phyloP scores from a whole-genome alignment of 2,888 invertebrate species.

The Crioceris asparagi region DNA sequence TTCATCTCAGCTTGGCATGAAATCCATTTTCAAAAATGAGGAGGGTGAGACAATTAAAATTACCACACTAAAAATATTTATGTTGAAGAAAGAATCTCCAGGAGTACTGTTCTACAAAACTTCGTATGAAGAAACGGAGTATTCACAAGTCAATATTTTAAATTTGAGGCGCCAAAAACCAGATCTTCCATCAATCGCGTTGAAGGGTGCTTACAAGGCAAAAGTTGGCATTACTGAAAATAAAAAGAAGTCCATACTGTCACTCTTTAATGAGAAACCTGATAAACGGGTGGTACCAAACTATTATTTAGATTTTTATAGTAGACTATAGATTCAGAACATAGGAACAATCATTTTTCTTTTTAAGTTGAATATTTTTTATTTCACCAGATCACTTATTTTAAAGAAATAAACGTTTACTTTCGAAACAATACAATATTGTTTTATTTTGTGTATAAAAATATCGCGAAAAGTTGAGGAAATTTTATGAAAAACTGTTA shows the following conservation, averaged over 20 bases:
- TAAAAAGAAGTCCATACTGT: neutral
- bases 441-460: too few relatives aligned
- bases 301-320: conserved; percentile 1
- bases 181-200: neutral
- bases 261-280: neutral
- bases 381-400: too few relatives aligned
- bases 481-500: too few relatives aligned
- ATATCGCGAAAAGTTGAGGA: too few relatives aligned
- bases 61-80: conserved; percentile 1
- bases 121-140: neutral
- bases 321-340: neutral
- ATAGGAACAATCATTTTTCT: too few relatives aligned
- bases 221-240: neutral
- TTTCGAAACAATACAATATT: too few relatives aligned
- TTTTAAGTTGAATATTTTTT: too few relatives aligned
- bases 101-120: conserved; percentile 1
- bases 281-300: neutral
- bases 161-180: neutral
- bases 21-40: neutral
- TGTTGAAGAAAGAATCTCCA: neutral
- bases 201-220: neutral
- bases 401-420: too few relatives aligned
- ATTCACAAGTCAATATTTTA: neutral
- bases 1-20: neutral
- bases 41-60: conserved; percentile 1